Base-by-base conservation (phyloP, 2,888 invertebrate genomes). In the Beris morrisii region DNA sequence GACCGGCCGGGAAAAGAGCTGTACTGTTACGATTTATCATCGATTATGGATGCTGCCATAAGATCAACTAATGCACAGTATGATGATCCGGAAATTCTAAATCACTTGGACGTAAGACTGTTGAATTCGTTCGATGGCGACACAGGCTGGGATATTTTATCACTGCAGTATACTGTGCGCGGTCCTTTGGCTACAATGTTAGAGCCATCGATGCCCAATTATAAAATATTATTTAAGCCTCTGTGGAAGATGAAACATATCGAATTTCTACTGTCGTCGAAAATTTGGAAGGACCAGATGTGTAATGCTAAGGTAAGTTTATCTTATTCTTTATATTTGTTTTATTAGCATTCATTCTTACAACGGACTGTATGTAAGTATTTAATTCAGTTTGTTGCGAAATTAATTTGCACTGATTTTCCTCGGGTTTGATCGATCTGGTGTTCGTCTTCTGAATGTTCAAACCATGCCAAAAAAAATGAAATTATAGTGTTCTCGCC, bases 51-150 rank as follows among this genome's bases (percentile, higher is more conserved):
- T 77, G 88, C 91, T 32, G 93, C 94, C 7, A 87, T 94, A 74
- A 86, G 95, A 72, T 92, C 92, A 32, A 97, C 97, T 12, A 96
- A 95, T 81, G 94, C 96, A 12, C 95, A 96, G 82, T 93, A 88
- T 79, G 96, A 97, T 77, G 93, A 95, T 76, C 87, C 89, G 45
- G 96, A 97, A 78, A 93, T 97, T 58, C 84, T 97, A 12, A 88
- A 91, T 73, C 84, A 96, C 15, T 82, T 98, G 43, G 95, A 95
- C 80, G 93, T 96, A 64, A 86, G 91, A 73, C 82, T 93, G 28
- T 79, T 89, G 70, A 69, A 75, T 5, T 75, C 79, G 3, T 79
- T 74, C 68, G 75, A 76, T 5, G 80, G 78, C 6, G 80, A 81
- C 46, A 75, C 75, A 45, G 80, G 80, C 53, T 80, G 80, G 80